A percentile compares a stretch with the other conserved stretches of the same genome.
phyloP scores from a whole-genome alignment of 2,113 vertebrate genomes.

The Cavia aperea region DNA sequence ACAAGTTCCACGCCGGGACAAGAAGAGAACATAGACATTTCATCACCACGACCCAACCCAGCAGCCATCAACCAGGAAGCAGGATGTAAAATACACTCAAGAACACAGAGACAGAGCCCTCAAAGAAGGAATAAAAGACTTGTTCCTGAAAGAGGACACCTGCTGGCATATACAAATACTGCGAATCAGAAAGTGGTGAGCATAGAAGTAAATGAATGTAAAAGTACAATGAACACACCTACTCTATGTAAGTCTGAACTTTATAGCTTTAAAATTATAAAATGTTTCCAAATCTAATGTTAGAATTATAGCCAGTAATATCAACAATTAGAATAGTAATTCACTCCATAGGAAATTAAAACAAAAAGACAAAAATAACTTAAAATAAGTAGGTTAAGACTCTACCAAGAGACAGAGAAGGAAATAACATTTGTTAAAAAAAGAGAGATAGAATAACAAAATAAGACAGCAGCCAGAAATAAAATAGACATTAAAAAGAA shows the following conservation, averaged over 20 bases:
- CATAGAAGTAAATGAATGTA: not conserved
- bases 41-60: not conserved
- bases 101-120: not conserved
- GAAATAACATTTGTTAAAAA: not conserved
- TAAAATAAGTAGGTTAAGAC: conserved; percentile 27
- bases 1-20: not conserved
- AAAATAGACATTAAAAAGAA: conserved; percentile 30
- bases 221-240: conserved; percentile 18
- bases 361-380: conserved; percentile 31
- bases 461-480: not conserved
- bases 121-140: not conserved
- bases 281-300: conserved; percentile 37
- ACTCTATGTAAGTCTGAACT: not conserved
- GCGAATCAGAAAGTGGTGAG: not conserved
- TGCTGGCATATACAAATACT: not conserved
- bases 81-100: not conserved
- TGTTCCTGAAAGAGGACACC: not conserved
- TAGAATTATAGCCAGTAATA: conserved; percentile 14
- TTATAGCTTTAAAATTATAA: conserved; percentile 33
- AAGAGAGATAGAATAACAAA: not conserved
- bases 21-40: not conserved
- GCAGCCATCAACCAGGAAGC: not conserved
- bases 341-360: conserved; percentile 42
- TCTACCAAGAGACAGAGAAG: conserved; percentile 24
- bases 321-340: not conserved